These are phyloP conservation scores for Trissolcus japonicus DNA, from an alignment of 2,888 invertebrate species.

Conservation along the genomic window DNA sequence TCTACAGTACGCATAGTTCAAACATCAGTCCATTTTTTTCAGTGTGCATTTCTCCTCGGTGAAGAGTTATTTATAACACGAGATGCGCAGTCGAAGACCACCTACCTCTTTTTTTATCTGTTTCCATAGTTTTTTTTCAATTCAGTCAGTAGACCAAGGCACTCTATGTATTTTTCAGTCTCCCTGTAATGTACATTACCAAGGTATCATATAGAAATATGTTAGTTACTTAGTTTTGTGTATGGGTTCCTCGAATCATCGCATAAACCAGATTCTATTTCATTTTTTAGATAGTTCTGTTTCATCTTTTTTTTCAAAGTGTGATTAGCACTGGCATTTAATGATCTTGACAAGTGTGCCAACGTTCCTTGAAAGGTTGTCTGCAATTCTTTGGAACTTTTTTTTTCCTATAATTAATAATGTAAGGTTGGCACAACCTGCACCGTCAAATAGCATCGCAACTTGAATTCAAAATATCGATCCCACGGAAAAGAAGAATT, in stretches of 20 bases:
- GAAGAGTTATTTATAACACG: constrained; percentile 36
- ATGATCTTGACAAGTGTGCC: constrained; percentile 21
- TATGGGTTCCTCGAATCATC: constrained; percentile 31
- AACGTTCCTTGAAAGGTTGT: background rate
- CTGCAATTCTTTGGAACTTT: background rate
- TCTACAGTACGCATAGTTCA: too few species aligned
- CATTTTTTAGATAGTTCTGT: constrained; percentile 27
- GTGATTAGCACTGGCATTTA: constrained; percentile 30
- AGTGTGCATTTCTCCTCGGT: constrained; percentile 40
- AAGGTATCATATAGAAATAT: constrained; percentile 25
- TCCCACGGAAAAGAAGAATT: background rate
- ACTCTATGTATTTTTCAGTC: constrained; percentile 54
- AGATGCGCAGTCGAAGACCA: constrained; percentile 16
- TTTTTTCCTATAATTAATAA: background rate
- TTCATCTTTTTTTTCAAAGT: constrained; percentile 18
- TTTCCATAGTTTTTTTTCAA: background rate
- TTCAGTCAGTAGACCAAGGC: constrained; percentile 8
- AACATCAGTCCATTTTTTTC: too few species aligned
- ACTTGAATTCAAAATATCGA: constrained; percentile 13
- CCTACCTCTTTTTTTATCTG: constrained; percentile 8
- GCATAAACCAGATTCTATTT: constrained; percentile 32
- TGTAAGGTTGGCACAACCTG: constrained; percentile 9
- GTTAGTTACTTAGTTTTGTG: constrained; percentile 21
- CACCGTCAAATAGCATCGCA: constrained; percentile 14
- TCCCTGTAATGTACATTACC: constrained; percentile 28